phyloP scores from a whole-genome alignment of 2,797 vertebrate species.

The Lacerta viridis region DNA sequence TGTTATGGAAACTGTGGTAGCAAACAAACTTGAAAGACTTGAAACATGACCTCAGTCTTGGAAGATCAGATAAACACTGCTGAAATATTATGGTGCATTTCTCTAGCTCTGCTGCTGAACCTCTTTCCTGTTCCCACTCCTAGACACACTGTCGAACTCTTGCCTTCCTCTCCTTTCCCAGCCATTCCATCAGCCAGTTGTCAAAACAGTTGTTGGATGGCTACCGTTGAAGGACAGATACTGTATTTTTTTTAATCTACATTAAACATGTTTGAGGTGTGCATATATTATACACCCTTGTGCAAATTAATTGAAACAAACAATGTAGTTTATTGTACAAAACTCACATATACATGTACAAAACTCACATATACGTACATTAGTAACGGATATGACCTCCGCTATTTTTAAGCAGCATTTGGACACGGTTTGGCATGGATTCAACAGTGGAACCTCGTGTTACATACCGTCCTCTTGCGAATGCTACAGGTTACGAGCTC shows the following conservation, averaged over 20 bases:
- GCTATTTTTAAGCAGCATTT: too few species aligned
- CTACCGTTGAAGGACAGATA: background rate
- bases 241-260: background rate
- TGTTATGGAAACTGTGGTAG: constrained; percentile 33
- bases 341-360: too few species aligned
- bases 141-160: background rate
- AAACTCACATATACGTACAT: too few species aligned
- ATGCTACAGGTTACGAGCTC: too few species aligned
- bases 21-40: constrained; percentile 39
- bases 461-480: too few species aligned
- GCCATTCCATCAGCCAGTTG: background rate
- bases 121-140: constrained; percentile 23
- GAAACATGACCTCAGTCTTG: constrained; percentile 23
- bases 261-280: background rate
- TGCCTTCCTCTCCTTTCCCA: background rate
- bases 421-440: too few species aligned
- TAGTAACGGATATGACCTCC: too few species aligned
- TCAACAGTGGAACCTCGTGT: too few species aligned
- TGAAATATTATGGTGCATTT: constrained; percentile 25
- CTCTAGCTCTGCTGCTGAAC: background rate
- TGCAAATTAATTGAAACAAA: too few species aligned
- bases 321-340: too few species aligned
- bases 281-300: too few species aligned
- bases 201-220: constrained; percentile 15
- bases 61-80: constrained; percentile 29